Percentiles rank a stretch among this genome's conserved stretches.
These are phyloP conservation scores for Piscicola geometra DNA, from an alignment of 2,888 invertebrate genomes.

Conservation along the genomic window DNA sequence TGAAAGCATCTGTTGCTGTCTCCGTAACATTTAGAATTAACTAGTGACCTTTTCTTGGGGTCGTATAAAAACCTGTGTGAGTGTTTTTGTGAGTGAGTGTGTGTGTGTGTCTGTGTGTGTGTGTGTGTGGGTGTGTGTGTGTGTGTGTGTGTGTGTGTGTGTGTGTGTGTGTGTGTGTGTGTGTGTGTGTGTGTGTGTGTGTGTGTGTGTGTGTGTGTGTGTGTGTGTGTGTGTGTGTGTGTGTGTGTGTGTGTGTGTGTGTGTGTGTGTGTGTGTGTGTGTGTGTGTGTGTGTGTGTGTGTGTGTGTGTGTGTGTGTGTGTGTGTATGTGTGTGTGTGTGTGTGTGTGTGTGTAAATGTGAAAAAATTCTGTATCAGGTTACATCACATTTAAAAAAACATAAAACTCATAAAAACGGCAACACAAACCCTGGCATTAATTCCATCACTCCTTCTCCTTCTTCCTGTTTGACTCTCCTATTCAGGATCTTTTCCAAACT, in stretches of 20 bases:
- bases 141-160: slow-evolving; percentile 5
- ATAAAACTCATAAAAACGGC: too few relatives aligned
- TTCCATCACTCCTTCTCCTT: too few relatives aligned
- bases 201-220: slow-evolving; percentile 9
- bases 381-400: too few relatives aligned
- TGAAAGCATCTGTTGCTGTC: too few relatives aligned
- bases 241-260: slow-evolving; percentile 16
- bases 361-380: too few relatives aligned
- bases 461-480: too few relatives aligned
- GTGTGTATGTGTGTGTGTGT: too few relatives aligned
- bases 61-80: neutral
- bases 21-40: too few relatives aligned
- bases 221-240: slow-evolving; percentile 3
- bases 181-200: neutral
- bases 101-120: slow-evolving; percentile 20
- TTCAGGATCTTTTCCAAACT: too few relatives aligned
- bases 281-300: slow-evolving; percentile 14
- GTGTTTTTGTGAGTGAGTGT: neutral
- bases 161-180: neutral
- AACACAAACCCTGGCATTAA: too few relatives aligned
- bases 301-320: slow-evolving; percentile 5
- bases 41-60: too few relatives aligned
- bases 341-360: too few relatives aligned
- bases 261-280: neutral
- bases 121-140: slow-evolving; percentile 7